Conservation (phyloP, 2,888 invertebrate species). For the Neelides folsomi region DNA sequence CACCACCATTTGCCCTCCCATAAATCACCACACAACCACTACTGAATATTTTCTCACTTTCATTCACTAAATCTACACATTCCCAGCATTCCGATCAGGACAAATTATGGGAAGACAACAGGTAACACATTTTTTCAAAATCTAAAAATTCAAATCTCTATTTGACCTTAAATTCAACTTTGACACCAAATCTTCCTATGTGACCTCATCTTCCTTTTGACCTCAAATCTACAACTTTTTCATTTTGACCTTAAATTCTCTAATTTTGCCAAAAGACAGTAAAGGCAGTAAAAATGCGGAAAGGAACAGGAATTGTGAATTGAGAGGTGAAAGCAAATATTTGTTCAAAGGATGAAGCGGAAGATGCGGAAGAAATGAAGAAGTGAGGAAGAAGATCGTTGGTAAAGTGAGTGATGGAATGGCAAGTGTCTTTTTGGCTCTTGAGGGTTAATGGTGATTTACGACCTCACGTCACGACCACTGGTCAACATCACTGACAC, state of each 20-base stretch:
- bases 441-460: constrained; percentile 32
- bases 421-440: constrained; percentile 12
- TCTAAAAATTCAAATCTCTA: no score
- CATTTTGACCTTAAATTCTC: no score
- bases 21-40: not conserved
- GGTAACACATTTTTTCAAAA: no score
- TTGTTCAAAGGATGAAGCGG: constrained; percentile 7
- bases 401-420: constrained; percentile 2
- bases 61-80: no score
- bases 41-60: no score
- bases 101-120: no score
- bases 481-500: constrained; percentile 32
- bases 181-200: no score
- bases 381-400: constrained; percentile 10
- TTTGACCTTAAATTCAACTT: no score
- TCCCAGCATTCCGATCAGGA: no score
- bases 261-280: no score
- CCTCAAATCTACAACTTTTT: no score
- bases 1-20: not conserved
- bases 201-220: no score
- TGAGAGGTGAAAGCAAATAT: constrained; percentile 7
- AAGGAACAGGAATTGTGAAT: constrained; percentile 8
- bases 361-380: constrained; percentile 16
- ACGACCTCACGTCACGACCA: constrained; percentile 31
- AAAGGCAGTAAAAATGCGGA: not conserved